Evolutionary conservation across 2,113 vertebrate genomes (phyloP).

Genomic region (Pseudonaja textilis): DNA sequence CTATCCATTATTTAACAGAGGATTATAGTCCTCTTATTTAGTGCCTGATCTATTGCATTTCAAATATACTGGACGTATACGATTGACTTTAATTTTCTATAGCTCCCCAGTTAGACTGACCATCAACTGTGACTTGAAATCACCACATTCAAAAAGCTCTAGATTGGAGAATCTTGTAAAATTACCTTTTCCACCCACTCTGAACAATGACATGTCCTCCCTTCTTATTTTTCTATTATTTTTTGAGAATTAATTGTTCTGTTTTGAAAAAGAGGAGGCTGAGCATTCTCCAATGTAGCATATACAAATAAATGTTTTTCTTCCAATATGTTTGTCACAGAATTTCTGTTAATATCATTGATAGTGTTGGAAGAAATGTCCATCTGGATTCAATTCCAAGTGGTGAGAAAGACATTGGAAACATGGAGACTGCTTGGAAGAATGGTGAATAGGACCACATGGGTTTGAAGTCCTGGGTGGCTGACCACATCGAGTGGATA

Average conservation of each 20-base stretch:
- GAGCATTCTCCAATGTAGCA: not conserved
- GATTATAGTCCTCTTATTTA: not conserved
- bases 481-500: too few species aligned
- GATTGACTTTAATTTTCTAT: not conserved
- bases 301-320: not conserved
- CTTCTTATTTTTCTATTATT: not conserved
- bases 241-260: not conserved
- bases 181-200: not conserved
- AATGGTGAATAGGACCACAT: too few species aligned
- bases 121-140: not conserved
- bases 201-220: not conserved
- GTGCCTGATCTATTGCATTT: not conserved
- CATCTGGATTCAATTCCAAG: too few species aligned
- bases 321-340: not conserved
- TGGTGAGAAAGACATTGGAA: too few species aligned
- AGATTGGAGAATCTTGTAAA: not conserved
- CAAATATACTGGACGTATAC: not conserved
- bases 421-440: too few species aligned
- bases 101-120: not conserved
- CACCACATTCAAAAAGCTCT: not conserved
- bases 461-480: too few species aligned
- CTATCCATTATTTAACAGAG: not conserved
- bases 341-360: not conserved
- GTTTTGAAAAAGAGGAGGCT: not conserved
- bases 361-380: too few species aligned